These are phyloP conservation scores for Lochmaea crataegi DNA, from an alignment of 2,888 invertebrate species.

Conservation along the genomic window DNA sequence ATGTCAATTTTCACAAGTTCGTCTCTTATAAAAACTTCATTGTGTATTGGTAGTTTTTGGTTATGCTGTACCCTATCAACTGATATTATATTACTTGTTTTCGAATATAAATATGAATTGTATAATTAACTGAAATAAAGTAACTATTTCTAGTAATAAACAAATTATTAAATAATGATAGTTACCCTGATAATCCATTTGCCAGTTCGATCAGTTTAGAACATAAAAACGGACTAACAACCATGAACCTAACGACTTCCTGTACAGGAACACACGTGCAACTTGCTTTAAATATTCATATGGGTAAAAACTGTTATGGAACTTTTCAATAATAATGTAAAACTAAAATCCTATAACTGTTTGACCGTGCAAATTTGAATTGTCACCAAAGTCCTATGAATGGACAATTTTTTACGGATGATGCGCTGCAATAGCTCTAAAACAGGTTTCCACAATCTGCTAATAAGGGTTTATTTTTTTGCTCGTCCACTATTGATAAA, in stretches of 20 bases:
- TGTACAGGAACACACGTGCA: constrained; percentile 29
- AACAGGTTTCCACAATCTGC: constrained; percentile 49
- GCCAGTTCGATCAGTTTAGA: constrained; percentile 18
- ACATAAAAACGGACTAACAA: constrained; percentile 19
- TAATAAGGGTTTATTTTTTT: constrained; percentile 47
- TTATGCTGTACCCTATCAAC: no score
- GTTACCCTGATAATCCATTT: neutral
- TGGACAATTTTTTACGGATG: constrained; percentile 41
- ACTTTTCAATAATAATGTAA: constrained; percentile 38
- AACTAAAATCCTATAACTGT: constrained; percentile 33
- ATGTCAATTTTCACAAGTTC: no score
- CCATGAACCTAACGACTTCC: constrained; percentile 28
- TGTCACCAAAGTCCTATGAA: constrained; percentile 30
- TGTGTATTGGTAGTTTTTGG: no score
- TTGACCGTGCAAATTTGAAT: constrained; percentile 37
- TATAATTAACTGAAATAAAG: neutral
- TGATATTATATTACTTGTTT: no score
- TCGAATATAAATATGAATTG: no score
- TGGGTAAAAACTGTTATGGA: constrained; percentile 22
- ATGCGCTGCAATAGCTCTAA: constrained; percentile 46
- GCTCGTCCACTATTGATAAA: constrained; percentile 34
- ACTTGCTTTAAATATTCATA: constrained; percentile 30
- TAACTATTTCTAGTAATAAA: neutral
- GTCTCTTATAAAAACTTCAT: no score
- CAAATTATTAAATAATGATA: neutral